Percentiles rank a stretch among this genome's conserved stretches.
These are phyloP conservation scores for Aythya baeri DNA, from an alignment of 2,113 vertebrate genomes.

Conservation along the genomic window DNA sequence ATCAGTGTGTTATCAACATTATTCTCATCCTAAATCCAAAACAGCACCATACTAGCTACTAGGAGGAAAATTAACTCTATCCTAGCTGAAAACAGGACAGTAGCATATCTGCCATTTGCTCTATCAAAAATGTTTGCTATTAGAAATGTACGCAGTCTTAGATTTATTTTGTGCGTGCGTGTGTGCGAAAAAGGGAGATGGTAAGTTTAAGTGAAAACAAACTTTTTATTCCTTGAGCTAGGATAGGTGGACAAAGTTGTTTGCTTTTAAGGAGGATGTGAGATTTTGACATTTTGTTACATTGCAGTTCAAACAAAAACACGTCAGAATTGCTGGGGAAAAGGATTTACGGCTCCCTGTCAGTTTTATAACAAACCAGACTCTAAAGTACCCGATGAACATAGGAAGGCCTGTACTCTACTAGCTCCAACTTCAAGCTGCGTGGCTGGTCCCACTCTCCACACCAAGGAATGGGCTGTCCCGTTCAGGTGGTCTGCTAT, in stretches of 20 bases:
- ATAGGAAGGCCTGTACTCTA: background rate
- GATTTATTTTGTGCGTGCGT: background rate
- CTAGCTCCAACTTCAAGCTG: background rate
- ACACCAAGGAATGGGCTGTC: fast-evolving
- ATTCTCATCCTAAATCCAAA: too few relatives aligned
- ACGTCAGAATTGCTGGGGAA: background rate
- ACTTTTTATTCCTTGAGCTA: background rate
- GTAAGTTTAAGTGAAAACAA: background rate
- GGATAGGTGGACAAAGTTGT: background rate
- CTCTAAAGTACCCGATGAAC: background rate
- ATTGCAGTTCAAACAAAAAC: background rate
- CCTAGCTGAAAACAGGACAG: too few relatives aligned
- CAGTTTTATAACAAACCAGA: background rate
- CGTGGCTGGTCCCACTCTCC: fast-evolving
- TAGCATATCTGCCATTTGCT: background rate
- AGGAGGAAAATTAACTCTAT: too few relatives aligned
- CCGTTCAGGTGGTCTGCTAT: background rate
- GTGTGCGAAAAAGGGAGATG: background rate
- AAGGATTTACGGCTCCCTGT: background rate
- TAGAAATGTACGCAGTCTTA: background rate
- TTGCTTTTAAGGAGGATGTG: background rate
- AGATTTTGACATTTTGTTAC: background rate
- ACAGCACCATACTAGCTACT: too few relatives aligned
- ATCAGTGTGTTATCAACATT: too few relatives aligned
- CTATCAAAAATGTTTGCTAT: background rate